Evolutionary conservation across 1,140 invertebrate genomes (phyloP).

Genomic region (Pantala flavescens): DNA sequence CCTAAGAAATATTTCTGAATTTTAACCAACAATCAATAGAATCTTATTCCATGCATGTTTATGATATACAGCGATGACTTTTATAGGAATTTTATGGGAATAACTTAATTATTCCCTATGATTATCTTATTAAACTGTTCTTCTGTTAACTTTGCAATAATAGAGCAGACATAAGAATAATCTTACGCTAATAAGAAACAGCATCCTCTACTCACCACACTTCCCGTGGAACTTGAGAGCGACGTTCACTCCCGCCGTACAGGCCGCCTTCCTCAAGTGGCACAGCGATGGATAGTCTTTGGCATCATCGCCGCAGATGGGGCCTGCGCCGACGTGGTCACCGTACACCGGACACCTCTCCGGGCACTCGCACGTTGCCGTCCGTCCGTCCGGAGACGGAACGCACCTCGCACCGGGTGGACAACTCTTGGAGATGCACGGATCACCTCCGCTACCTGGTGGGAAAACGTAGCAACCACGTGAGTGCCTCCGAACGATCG

Average conservation of each 20-base stretch:
- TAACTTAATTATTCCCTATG: too few species aligned
- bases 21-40: too few species aligned
- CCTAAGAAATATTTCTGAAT: too few species aligned
- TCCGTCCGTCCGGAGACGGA: conserved; percentile 58
- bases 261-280: conserved; percentile 67
- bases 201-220: conserved; percentile 73
- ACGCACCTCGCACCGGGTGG: conserved; percentile 64
- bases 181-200: too few species aligned
- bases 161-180: too few species aligned
- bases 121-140: too few species aligned
- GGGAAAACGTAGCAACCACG: conserved; percentile 41
- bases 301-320: conserved; percentile 64
- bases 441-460: conserved; percentile 58
- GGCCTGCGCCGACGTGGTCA: conserved; percentile 60
- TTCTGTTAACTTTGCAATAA: too few species aligned
- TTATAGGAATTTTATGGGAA: too few species aligned
- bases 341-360: conserved; percentile 66
- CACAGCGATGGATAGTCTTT: conserved; percentile 67
- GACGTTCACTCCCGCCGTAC: conserved; percentile 59
- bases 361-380: conserved; percentile 62
- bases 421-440: conserved; percentile 62
- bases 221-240: conserved; percentile 77
- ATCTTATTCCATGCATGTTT: too few species aligned
- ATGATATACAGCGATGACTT: too few species aligned
- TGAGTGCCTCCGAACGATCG: background rate